These are phyloP conservation scores for Beris morrisii DNA, from an alignment of 2,888 invertebrate species.

Conservation along the genomic window DNA sequence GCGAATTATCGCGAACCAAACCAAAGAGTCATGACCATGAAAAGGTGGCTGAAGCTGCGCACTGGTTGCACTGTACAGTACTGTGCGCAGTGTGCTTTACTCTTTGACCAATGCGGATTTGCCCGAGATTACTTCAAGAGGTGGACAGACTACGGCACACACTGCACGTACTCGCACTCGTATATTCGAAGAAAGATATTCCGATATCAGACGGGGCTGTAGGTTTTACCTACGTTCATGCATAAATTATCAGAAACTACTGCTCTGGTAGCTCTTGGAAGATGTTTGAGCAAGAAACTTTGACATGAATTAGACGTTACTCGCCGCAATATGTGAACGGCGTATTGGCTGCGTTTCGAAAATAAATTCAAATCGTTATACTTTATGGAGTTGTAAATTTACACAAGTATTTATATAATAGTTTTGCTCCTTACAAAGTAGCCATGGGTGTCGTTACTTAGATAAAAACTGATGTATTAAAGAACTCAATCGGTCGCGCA, in stretches of 20 bases:
- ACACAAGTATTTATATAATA: too few species aligned
- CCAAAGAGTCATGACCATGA: slow-evolving; percentile 29
- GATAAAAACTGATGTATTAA: too few species aligned
- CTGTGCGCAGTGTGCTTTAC: background rate
- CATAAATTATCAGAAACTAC: slow-evolving; percentile 35
- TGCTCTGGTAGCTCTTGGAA: slow-evolving; percentile 30
- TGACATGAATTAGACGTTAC: slow-evolving; percentile 15
- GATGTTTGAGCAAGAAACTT: slow-evolving; percentile 14
- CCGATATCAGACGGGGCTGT: background rate
- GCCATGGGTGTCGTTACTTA: too few species aligned
- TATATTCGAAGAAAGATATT: slow-evolving; percentile 13
- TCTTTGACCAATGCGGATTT: slow-evolving; percentile 10
- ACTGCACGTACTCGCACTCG: background rate
- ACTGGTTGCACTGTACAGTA: background rate
- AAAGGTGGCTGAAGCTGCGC: slow-evolving; percentile 22
- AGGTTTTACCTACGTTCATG: slow-evolving; percentile 3
- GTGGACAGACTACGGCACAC: slow-evolving; percentile 2
- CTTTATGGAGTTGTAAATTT: too few species aligned
- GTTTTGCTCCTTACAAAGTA: too few species aligned
- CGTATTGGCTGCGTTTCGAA: background rate
- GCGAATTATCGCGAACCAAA: slow-evolving; percentile 37
- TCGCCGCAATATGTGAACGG: slow-evolving; percentile 7
- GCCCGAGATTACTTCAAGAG: background rate
- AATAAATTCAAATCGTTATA: slow-evolving; percentile 12
- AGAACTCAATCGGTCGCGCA: too few species aligned